Base-by-base conservation (phyloP, 35 echinoderm and acorn worm genomes). In the Apostichopus japonicus region DNA sequence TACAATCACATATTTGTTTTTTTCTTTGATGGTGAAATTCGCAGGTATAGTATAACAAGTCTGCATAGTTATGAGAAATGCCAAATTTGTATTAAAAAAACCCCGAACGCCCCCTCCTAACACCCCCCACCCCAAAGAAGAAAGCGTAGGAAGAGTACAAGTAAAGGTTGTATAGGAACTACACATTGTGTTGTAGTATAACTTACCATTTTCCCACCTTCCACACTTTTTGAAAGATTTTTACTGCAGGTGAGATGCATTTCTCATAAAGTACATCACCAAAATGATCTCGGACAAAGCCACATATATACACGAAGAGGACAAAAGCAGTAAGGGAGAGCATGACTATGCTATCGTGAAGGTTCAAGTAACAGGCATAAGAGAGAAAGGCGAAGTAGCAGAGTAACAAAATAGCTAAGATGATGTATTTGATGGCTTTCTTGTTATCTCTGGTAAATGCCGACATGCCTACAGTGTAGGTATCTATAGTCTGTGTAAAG, bases 201-300 rank as follows among this genome's bases (percentile, higher is more conserved):
- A 94, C 75, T 90, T 25, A 94, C 93, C 86, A 90, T 90, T 90
- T 94, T 8, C 65, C 25, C 7, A 53, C 11, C 13, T 55, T n/a
- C 93, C 93, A 94, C 1, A 90, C 71, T 55, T 65, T 59, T 5
- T 54, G 2, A 7, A 94, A 1, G 15, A 62, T 75, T 53, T 83
- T 22, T 15, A 23, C 33, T 4, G 15, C 33, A 16, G 87, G 93
- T 5, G 16, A 33, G 15, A 79, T 11, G 53, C 56, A 61, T 2
- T 65, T 72, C 8, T 90, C 27, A n/a, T 33, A 79, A 83, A 94
- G 90, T 17, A 0, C 23, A 16, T 90, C 87, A 7, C 87, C 93
- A 67, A 65, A 90, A 10, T 82, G 67, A 83, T 94, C 93, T 55
- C 93, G 55, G 56, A 94, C 59, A 14, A 90, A 55, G 4, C n/a